Evolutionary conservation across 1,140 invertebrate genomes (phyloP).

Genomic region (Trypoxylus dichotomus): DNA sequence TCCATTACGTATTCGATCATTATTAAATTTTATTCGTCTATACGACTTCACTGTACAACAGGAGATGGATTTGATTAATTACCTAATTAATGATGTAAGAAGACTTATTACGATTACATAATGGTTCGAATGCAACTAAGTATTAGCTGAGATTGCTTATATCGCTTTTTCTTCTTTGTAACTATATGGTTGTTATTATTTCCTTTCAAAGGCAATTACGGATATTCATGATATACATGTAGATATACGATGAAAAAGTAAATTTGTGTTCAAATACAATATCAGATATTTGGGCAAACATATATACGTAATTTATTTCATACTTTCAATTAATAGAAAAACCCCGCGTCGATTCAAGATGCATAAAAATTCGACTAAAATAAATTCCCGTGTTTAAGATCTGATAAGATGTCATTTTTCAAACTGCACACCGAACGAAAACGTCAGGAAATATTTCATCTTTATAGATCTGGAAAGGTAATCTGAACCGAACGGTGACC

Average conservation of each 20-base stretch:
- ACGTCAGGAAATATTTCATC: conserved; percentile 12
- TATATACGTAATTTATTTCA: background rate
- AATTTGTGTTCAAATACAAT: background rate
- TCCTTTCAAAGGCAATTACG: too few species aligned
- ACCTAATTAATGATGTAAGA: too few species aligned
- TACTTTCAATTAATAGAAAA: conserved; percentile 1
- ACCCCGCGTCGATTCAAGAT: background rate
- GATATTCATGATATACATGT: too few species aligned
- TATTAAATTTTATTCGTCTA: too few species aligned
- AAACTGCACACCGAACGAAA: conserved; percentile 1
- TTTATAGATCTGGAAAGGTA: conserved; percentile 21
- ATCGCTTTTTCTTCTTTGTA: too few species aligned
- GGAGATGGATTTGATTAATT: too few species aligned
- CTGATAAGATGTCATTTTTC: conserved; percentile 20
- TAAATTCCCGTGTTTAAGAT: conserved; percentile 13
- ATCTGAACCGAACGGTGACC: conserved; percentile 14
- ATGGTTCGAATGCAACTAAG: too few species aligned
- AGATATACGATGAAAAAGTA: background rate
- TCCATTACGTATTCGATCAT: too few species aligned
- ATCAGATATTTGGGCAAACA: background rate
- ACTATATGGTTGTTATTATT: too few species aligned
- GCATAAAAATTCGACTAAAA: background rate
- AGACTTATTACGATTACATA: too few species aligned
- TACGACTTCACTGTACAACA: too few species aligned
- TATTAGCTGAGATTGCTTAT: too few species aligned